Conservation (phyloP, 1,140 invertebrate species). For the Oryctes rhinoceros region DNA sequence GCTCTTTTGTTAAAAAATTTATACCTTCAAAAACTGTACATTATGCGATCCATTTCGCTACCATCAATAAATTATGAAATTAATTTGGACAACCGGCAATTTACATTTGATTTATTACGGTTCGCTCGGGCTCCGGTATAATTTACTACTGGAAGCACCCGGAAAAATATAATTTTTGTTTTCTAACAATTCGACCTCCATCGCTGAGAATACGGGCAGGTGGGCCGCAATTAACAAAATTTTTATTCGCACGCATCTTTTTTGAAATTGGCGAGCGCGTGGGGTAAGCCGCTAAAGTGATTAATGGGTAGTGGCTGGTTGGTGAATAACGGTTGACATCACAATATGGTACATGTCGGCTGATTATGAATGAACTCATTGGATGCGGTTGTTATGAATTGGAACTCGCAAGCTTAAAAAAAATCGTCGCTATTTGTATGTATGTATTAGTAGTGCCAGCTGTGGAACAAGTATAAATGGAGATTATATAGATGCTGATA, state of each 20-base stretch:
- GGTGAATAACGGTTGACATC: not conserved
- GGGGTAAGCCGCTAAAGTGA: not conserved
- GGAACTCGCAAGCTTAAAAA: too few relatives aligned
- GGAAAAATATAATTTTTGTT: slow-evolving; percentile 38
- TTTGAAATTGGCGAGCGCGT: not conserved
- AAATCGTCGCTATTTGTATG: too few relatives aligned
- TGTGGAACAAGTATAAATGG: too few relatives aligned
- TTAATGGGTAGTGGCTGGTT: not conserved
- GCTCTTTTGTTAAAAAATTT: not conserved
- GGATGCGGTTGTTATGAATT: too few relatives aligned
- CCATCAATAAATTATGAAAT: slow-evolving; percentile 35
- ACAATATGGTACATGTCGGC: not conserved
- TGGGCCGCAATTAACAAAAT: slow-evolving; percentile 9
- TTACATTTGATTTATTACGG: slow-evolving; percentile 35
- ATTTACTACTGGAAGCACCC: slow-evolving; percentile 29
- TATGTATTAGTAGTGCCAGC: too few relatives aligned
- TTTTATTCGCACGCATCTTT: slow-evolving; percentile 4
- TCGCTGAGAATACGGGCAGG: slow-evolving; percentile 20
- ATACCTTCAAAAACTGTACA: not conserved
- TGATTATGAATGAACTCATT: slow-evolving; percentile 7
- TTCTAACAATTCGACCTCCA: slow-evolving; percentile 19
- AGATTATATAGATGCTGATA: too few relatives aligned
- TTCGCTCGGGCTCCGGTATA: slow-evolving; percentile 9
- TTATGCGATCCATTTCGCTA: slow-evolving; percentile 14
- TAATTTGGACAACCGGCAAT: slow-evolving; percentile 35